These are phyloP conservation scores for Gadus chalcogrammus DNA, from an alignment of 2,113 vertebrate genomes.

Conservation along the genomic window DNA sequence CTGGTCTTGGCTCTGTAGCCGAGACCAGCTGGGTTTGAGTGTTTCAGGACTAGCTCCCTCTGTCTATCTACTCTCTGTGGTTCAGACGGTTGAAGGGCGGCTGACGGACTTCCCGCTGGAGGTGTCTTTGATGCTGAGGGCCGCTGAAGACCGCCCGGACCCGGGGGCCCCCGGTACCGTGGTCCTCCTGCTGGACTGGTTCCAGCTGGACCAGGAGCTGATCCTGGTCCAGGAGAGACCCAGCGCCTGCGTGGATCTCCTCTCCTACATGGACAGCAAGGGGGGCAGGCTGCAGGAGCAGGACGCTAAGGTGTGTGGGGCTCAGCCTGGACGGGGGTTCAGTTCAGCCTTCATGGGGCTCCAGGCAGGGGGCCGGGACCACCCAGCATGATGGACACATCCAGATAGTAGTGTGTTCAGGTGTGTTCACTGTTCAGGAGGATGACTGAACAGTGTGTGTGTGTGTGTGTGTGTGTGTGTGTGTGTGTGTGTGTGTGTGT, in stretches of 20 bases:
- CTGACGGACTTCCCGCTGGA: neutral
- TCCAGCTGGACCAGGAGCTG: neutral
- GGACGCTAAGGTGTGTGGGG: neutral
- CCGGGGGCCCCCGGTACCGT: neutral
- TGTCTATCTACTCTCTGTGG: too few relatives aligned
- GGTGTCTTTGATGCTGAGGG: neutral
- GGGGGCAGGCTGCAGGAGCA: neutral
- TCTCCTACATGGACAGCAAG: neutral
- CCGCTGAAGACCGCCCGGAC: too few relatives aligned
- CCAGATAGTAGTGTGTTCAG: neutral
- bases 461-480: too few relatives aligned
- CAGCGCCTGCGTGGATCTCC: neutral
- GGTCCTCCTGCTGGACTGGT: neutral
- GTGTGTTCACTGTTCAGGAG: neutral
- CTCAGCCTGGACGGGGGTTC: too few relatives aligned
- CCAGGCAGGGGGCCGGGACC: neutral
- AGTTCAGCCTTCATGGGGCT: too few relatives aligned
- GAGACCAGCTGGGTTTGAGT: too few relatives aligned
- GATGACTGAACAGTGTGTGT: too few relatives aligned
- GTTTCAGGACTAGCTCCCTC: too few relatives aligned
- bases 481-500: neutral
- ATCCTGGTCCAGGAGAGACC: neutral
- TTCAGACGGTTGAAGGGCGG: too few relatives aligned
- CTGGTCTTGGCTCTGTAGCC: too few relatives aligned
- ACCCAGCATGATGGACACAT: too few relatives aligned